Conservation (phyloP, 2,888 invertebrate species). For the Chromoteleia sp. region DNA sequence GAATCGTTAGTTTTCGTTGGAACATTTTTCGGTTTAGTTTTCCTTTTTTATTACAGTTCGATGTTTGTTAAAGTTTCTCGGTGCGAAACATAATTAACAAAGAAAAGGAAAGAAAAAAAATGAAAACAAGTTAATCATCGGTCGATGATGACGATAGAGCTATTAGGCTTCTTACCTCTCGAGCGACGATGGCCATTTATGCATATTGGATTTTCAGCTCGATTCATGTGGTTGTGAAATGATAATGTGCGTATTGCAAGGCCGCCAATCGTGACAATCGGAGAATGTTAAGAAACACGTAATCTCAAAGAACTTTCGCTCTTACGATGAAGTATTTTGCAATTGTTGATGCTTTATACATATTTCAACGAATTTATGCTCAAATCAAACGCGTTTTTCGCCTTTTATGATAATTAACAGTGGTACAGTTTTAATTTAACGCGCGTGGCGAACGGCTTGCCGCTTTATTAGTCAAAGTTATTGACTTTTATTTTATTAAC, state of each 20-base stretch:
- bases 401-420: conserved; percentile 54
- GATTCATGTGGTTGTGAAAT: conserved; percentile 72
- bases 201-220: conserved; percentile 71
- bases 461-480: conserved; percentile 5
- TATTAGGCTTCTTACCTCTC: conserved; percentile 65
- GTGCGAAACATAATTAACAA: not conserved
- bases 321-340: conserved; percentile 70
- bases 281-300: conserved; percentile 71
- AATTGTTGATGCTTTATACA: conserved; percentile 70
- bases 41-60: not conserved
- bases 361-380: conserved; percentile 64
- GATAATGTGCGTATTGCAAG: conserved; percentile 72
- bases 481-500: conserved; percentile 12
- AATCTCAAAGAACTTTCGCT: conserved; percentile 70
- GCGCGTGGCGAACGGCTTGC: not conserved
- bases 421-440: conserved; percentile 29
- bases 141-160: conserved; percentile 65
- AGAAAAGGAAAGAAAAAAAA: conserved; percentile 20
- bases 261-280: conserved; percentile 71
- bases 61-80: not conserved
- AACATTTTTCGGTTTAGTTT: no score
- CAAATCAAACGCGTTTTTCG: conserved; percentile 51
- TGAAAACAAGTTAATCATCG: conserved; percentile 48
- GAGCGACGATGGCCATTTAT: conserved; percentile 71
- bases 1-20: no score